These are phyloP conservation scores for Eolophus roseicapilla DNA, from an alignment of 2,113 vertebrate species.

Conservation along the genomic window DNA sequence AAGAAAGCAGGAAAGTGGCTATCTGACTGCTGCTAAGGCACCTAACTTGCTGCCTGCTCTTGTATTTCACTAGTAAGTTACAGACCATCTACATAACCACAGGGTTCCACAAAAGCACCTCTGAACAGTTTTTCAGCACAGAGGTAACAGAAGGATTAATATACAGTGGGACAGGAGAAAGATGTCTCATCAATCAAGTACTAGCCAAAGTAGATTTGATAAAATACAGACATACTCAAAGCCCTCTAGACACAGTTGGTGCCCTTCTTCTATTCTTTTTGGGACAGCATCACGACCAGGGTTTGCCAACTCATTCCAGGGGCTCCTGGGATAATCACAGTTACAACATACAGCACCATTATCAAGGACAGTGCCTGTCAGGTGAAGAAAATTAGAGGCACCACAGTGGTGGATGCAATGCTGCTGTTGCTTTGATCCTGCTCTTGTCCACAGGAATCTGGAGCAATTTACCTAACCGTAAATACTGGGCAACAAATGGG, in stretches of 20 bases:
- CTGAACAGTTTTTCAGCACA: neutral
- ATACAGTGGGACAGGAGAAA: neutral
- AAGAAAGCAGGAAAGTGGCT: neutral
- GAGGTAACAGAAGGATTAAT: neutral
- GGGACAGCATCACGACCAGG: neutral
- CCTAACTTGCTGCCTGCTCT: neutral
- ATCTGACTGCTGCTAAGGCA: neutral
- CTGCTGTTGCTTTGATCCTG: neutral
- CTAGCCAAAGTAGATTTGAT: neutral
- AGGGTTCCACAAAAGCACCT: neutral
- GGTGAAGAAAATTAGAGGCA: neutral
- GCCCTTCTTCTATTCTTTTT: neutral
- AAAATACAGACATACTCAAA: neutral
- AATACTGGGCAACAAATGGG: neutral
- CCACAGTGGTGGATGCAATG: neutral
- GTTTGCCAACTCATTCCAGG: neutral
- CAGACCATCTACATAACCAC: neutral
- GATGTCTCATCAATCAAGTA: neutral
- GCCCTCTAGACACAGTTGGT: neutral
- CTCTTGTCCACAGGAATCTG: neutral
- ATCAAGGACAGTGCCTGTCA: neutral
- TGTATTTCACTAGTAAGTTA: neutral
- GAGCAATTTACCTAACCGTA: neutral
- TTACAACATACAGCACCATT: neutral
- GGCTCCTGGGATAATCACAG: neutral